Evolutionary conservation across 2,888 invertebrate species (phyloP), one percentile per base, ranked within the genome.

Genomic region (Ypsolopha scabrella): DNA sequence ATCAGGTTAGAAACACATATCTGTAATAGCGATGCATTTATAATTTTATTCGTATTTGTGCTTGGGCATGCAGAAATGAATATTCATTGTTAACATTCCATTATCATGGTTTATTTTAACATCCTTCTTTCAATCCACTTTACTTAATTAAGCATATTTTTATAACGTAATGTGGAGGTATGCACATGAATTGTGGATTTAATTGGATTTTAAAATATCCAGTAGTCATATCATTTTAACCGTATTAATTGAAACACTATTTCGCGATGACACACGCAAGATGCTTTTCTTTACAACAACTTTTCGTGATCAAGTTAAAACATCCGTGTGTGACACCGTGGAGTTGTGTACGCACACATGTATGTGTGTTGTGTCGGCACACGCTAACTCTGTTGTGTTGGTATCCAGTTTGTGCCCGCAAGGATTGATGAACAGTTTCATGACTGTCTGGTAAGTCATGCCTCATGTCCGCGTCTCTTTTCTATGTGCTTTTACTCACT

Each of bases 341-440:
- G 34, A 46, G 35, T 24, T n/a, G 46, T 11, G 46, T 46, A 33
- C 46, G 46, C 46, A 46, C 66, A 73, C 73, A 65, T 68, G 67
- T 69, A 67, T 69, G 72, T 73, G 65, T 54, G 54, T 53, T 52
- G 53, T 53, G 49, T 10, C 46, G 50, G 50, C 52, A 48, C 65
- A 60, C 59, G 63, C 65, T 87, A 87, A 86, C 83, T 67, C 64
- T 80, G 80, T 87, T 87, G 80, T 89, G 87, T 89, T 88, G 87
- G 88, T 89, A 88, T 89, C 89, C 90, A 92, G 92, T 91, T 90
- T 91, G 88, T 92, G 92, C 92, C 91, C 92, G 85, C 93, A 92
- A 90, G 93, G 93, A 92, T 90, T 93, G 89, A 91, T 93, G 91
- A 93, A 93, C 92, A 93, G 92, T 90, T 93, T 93, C 91, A 92